phyloP scores from a whole-genome alignment of 2,888 invertebrate genomes.

The Pocota personata region DNA sequence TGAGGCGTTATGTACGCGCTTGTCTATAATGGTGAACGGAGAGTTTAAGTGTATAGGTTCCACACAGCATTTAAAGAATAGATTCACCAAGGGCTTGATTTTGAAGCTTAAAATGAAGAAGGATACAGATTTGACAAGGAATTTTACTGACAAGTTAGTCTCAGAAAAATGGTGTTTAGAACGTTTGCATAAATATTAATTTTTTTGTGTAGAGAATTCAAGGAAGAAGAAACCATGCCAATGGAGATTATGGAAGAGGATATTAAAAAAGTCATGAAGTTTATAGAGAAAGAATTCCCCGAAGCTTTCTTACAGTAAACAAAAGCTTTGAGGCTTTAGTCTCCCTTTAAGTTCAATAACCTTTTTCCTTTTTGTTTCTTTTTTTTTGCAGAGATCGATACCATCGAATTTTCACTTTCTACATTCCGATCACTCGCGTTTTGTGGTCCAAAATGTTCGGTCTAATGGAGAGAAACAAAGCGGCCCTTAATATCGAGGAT shows the following conservation, averaged over 20 bases:
- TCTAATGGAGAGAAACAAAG: slow-evolving; percentile 86
- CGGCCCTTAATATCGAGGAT: slow-evolving; percentile 86
- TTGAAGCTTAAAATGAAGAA: slow-evolving; percentile 82
- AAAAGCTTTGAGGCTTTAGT: not conserved
- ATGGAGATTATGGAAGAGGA: slow-evolving; percentile 75
- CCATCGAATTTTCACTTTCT: slow-evolving; percentile 88
- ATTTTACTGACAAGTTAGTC: slow-evolving; percentile 15
- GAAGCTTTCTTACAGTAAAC: slow-evolving; percentile 79
- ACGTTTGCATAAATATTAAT: not conserved
- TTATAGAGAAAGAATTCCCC: slow-evolving; percentile 77
- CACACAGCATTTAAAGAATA: slow-evolving; percentile 90
- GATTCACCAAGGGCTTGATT: slow-evolving; percentile 84
- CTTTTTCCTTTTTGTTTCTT: slow-evolving; percentile 77
- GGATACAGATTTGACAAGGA: slow-evolving; percentile 39
- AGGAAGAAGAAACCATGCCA: slow-evolving; percentile 66
- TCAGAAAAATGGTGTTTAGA: not conserved
- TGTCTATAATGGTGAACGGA: slow-evolving; percentile 93
- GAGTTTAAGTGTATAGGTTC: slow-evolving; percentile 89
- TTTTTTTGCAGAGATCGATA: slow-evolving; percentile 87
- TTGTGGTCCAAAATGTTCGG: slow-evolving; percentile 89
- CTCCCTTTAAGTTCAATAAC: not conserved
- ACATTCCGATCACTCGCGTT: slow-evolving; percentile 84
- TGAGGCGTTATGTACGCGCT: slow-evolving; percentile 90
- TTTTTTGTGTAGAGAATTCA: not conserved
- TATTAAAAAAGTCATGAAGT: slow-evolving; percentile 77